phyloP scores from a whole-genome alignment of 2,888 invertebrate genomes.

The Drosophila borealis region DNA sequence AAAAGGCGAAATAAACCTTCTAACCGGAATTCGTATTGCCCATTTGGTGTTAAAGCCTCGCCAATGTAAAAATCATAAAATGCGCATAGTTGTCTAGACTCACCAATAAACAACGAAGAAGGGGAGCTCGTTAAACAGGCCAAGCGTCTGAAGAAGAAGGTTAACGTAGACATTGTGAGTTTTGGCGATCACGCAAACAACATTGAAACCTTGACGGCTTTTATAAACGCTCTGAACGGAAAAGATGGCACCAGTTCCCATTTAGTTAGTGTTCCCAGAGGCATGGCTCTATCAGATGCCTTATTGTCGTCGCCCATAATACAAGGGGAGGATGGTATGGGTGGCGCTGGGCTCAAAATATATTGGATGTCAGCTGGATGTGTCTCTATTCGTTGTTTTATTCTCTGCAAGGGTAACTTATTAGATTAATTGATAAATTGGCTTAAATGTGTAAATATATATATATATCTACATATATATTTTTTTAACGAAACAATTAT shows the following conservation, averaged over 20 bases:
- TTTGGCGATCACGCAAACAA: conserved; percentile 98
- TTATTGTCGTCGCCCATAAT: conserved; percentile 97
- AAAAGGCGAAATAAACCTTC: conserved; percentile 94
- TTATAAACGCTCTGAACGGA: conserved; percentile 98
- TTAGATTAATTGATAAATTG: conserved; percentile 43
- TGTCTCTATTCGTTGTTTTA: too few relatives aligned
- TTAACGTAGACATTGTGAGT: conserved; percentile 98
- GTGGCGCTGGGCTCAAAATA: conserved; percentile 88
- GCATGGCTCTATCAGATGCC: conserved; percentile 97
- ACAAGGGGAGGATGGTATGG: conserved; percentile 96
- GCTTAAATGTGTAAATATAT: conserved; percentile 1
- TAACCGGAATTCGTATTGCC: conserved; percentile 97
- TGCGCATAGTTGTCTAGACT: conserved; percentile 99
- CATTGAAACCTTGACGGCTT: conserved; percentile 94
- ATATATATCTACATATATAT: conserved; percentile 41
- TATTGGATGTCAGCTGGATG: too few relatives aligned
- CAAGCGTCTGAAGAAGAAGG: conserved; percentile 98
- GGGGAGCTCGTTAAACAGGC: conserved; percentile 97
- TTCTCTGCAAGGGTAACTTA: conserved; percentile 29
- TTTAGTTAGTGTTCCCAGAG: conserved; percentile 98
- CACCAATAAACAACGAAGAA: conserved; percentile 96
- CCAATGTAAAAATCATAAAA: conserved; percentile 99
- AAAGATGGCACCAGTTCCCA: conserved; percentile 95
- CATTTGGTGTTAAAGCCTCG: conserved; percentile 98
- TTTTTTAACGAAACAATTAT: conserved; percentile 61